Base-by-base conservation (phyloP, 2,113 vertebrate genomes). In the Ptyas mucosa region DNA sequence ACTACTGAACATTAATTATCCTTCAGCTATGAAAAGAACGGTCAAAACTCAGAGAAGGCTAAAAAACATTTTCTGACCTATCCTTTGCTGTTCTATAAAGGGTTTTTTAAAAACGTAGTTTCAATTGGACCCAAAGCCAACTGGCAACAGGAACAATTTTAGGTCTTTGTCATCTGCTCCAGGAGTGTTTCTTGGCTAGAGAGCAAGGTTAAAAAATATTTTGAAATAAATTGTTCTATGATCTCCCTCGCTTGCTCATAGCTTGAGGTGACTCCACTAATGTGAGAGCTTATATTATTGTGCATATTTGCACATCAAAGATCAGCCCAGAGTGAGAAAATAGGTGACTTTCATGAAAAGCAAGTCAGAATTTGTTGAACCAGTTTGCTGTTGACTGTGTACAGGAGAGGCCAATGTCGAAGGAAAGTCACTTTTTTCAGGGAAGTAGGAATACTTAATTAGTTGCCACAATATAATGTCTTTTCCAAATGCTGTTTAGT, bases 1-100 rank as follows among this genome's bases (percentile, higher is more conserved):
- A 89, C 81, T 64, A 64, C 15, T 39, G 54, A 12, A 58, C 89
- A 90, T 90, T 90, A 86, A 93, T 93, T 85, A 86, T n/a, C 21
- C 53, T 55, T 61, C 29, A 61, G 54, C 39, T 61, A 51, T 86
- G 54, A 93, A 86, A 52, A 43, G 24, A 89, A 39, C 12, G 88
- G 92, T 58, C 81, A 90, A 88, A 29, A 57, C 34, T 69, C 64
- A 58, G 69, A 46, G 88, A 57, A 20, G 20, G 18, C 18, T 81
- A 81, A 81, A 81, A 81, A 43, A 39, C 18, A 43, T 81, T 43
- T 20, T 81, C 75, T 81, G 75, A 43, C 8, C 75, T 81, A 81
- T 39, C 34, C 34, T 81, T 43, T 81, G 34, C 34, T 81, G 18
- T 81, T 20, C 69, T 81, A 34, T 34, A 81, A 81, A 43, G 34